Conservation (phyloP, 2,888 invertebrate species). For the Perdita meconis region DNA sequence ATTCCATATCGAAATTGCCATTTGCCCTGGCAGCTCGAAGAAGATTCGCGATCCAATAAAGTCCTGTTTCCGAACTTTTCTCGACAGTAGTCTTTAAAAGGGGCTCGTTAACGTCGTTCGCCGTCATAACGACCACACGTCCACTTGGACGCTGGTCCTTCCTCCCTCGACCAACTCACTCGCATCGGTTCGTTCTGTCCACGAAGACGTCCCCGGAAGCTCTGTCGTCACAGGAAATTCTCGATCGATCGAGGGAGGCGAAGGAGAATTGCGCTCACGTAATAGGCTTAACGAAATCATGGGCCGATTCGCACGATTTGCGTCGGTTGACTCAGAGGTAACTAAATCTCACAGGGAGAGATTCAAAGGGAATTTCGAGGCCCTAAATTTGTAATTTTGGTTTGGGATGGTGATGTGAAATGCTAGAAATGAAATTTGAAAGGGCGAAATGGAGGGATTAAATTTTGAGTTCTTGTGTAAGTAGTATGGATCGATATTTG, state of each 20-base stretch:
- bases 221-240: slow-evolving; percentile 12
- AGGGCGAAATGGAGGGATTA: no score
- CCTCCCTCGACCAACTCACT: not conserved
- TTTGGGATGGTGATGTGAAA: no score
- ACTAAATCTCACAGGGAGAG: not conserved
- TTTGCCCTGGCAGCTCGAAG: slow-evolving; percentile 29
- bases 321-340: not conserved
- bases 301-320: slow-evolving; percentile 13
- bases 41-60: slow-evolving; percentile 51
- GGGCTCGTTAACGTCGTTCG: slow-evolving; percentile 62
- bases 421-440: no score
- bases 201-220: slow-evolving; percentile 16
- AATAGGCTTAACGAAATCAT: slow-evolving; percentile 19
- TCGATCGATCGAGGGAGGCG: slow-evolving; percentile 20
- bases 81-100: slow-evolving; percentile 41
- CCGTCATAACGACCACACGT: slow-evolving; percentile 63
- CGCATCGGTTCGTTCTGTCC: slow-evolving; percentile 23
- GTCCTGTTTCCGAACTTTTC: slow-evolving; percentile 30
- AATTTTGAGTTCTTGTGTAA: no score
- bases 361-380: not conserved
- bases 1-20: slow-evolving; percentile 22
- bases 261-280: not conserved
- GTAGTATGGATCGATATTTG: no score
- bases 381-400: no score
- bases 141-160: slow-evolving; percentile 49